These are phyloP conservation scores for Stenolophus ochropezus DNA, from an alignment of 2,888 invertebrate species.

Conservation along the genomic window DNA sequence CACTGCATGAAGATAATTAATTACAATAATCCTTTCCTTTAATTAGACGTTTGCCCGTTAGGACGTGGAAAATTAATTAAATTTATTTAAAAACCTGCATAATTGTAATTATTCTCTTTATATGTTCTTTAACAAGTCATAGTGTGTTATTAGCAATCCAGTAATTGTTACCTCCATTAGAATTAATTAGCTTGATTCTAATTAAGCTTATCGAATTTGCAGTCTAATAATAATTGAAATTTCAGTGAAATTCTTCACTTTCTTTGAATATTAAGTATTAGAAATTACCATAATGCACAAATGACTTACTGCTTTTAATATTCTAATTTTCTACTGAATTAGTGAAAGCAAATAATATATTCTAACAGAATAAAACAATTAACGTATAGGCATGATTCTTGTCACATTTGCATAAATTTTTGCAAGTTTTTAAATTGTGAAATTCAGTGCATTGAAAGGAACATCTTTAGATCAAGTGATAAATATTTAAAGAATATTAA, in stretches of 20 bases:
- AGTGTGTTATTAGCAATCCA: background rate
- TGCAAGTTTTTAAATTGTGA: background rate
- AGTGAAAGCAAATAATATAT: slow-evolving; percentile 17
- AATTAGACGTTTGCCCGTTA: background rate
- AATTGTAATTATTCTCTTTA: background rate
- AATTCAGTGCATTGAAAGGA: no score
- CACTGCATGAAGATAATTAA: background rate
- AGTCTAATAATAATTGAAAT: slow-evolving; percentile 21
- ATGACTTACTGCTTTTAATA: slow-evolving; percentile 13
- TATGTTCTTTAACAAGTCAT: background rate
- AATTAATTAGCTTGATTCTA: background rate
- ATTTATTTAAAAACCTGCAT: background rate
- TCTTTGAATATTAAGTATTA: slow-evolving; percentile 11
- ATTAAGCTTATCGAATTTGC: slow-evolving; percentile 8
- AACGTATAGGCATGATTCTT: background rate
- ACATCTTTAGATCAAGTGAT: no score
- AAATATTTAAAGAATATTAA: no score
- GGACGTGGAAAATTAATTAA: background rate
- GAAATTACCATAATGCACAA: slow-evolving; percentile 9
- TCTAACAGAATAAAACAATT: background rate
- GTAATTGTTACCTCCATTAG: background rate
- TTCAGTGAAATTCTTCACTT: slow-evolving; percentile 3
- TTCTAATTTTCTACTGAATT: slow-evolving; percentile 6
- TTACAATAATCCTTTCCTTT: background rate
- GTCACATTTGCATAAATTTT: background rate